Evolutionary conservation across 2,113 vertebrate genomes (phyloP), one percentile per base, ranked within the genome.

Genomic region (Megaceryle torquata): DNA sequence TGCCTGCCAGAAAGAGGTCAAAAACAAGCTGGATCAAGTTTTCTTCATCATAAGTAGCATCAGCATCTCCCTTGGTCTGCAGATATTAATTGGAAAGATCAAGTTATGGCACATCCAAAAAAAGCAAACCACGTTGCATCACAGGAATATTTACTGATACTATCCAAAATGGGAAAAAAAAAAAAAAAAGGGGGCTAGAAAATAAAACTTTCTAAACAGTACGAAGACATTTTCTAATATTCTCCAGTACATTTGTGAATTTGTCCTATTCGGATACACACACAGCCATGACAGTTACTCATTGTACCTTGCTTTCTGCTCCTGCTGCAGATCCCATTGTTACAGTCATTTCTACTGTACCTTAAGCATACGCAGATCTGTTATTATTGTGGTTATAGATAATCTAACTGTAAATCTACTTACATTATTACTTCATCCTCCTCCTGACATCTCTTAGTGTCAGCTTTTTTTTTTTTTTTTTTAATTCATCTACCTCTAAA

Each of bases 1-100:
- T 97, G 48, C 97, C 97, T 74, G 97, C 98, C 41, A 98, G 1
- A 78, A 98, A 96, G 33, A 98, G 94, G 61, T 98, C 96, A 5
- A 7, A 13, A 46, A 96, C 31, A 43, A 57, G 74, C 65, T 97
- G 93, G 5, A 76, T n/a, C 95, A 98, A 83, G 79, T 98, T 98
- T 57, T 85, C 88, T 59, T 98, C 97, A 18, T 82, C 37, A 8
- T 98, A 98, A 11, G 96, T 96, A 10, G 97, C 37, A 33, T 63
- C 50, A 39, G 96, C 24, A 20, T 93, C 71, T 12, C 83, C 91
- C 74, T 65, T 69, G 35, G 94, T 91, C 98, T 98, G 96, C 35
- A 72, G 57, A n/a, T 43, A 44, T 3, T 6, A 84, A 82, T 50
- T 46, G 54, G n/a, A 90, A 81, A 78, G 20, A 22, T 56, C 41